Evolutionary conservation across 1,140 invertebrate genomes (phyloP).

Genomic region (Oryctes rhinoceros): DNA sequence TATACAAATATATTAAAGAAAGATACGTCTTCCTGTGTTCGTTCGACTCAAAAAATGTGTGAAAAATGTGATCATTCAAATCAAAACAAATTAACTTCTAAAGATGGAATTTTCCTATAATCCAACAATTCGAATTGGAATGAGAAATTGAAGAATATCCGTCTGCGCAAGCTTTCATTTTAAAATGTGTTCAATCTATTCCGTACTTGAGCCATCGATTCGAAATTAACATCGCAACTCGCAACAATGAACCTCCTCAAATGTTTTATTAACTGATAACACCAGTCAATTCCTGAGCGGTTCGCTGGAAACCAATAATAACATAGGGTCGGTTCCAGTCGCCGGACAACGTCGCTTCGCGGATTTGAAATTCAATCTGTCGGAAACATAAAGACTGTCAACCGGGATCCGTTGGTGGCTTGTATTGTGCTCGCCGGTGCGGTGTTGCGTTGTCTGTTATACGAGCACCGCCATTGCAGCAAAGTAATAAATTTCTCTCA

Average conservation of each 20-base stretch:
- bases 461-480: neutral
- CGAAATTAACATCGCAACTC: conserved; percentile 1
- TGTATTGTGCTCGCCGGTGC: neutral
- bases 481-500: neutral
- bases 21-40: no score
- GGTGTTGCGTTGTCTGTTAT: neutral
- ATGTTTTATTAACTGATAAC: conserved; percentile 4
- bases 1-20: no score
- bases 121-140: no score
- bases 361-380: conserved; percentile 43
- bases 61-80: no score
- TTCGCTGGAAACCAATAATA: conserved; percentile 9
- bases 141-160: no score
- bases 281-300: neutral
- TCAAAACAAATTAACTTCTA: no score
- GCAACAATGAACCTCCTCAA: neutral
- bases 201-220: neutral
- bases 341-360: neutral
- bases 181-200: neutral
- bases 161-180: no score
- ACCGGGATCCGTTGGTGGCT: neutral
- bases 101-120: no score
- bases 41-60: no score
- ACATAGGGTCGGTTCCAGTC: neutral
- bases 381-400: conserved; percentile 43